Evolutionary conservation across 1,140 invertebrate genomes (phyloP), one percentile per base, ranked within the genome.

Genomic region (Papilio xuthus): DNA sequence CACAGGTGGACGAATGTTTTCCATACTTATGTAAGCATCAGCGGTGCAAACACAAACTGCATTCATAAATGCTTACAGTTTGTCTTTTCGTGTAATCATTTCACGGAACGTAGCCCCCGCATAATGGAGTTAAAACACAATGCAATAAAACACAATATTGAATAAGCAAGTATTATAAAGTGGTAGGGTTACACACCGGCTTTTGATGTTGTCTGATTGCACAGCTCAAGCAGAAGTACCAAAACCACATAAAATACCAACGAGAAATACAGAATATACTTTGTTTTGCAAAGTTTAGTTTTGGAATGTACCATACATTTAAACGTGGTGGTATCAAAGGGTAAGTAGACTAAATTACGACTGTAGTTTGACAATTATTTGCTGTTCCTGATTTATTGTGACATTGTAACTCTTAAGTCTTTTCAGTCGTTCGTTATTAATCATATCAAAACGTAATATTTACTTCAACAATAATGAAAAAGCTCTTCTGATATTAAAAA

Each of bases 11-110:
- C 60, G 60, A 67, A 67, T 67, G 60, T 67, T 67, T 67, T 15
- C 60, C 60, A 67, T 67, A 10, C 23, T 67, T 67, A 28, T 67
- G 60, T 67, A 67, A 67, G 26, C 60, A 67, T 28, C 32, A 67
- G 26, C 60, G 26, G 26, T 67, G 60, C 60, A 67, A 67, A 67
- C 60, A 67, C 60, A 67, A 67, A 67, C 60, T 67, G 26, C 60
- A 67, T 67, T 67, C 26, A 67, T 67, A 67, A 67, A 67, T 67
- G 60, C 60, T 67, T 67, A 67, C 26, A 67, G 60, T 67, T 67
- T 67, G 60, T 67, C 60, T 67, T 32, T 67, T 67, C 60, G 60
- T 67, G 60, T 67, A 28, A 67, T 67, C 26, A 67, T 67, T 67
- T 67, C 60, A 67, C 60, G 60, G 60, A 67, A 67, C 60, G 26